phyloP scores from a whole-genome alignment of 2,113 vertebrate genomes.

The Cisticola juncidis region DNA sequence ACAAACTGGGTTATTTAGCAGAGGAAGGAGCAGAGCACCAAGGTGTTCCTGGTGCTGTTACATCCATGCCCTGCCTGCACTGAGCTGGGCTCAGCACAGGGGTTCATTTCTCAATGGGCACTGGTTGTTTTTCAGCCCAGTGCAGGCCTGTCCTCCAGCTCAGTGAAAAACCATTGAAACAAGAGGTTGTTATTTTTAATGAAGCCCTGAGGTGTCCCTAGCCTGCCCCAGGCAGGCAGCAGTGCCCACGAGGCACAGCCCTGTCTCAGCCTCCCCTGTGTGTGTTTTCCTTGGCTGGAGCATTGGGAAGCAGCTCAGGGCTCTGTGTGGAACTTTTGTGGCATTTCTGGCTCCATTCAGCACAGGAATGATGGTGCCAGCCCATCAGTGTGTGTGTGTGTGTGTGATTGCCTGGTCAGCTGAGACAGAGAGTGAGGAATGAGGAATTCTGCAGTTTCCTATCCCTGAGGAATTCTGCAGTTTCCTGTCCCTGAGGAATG shows the following conservation, averaged over 20 bases:
- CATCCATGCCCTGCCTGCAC: background rate
- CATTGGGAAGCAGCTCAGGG: background rate
- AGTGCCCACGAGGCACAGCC: background rate
- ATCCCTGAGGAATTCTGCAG: too few species aligned
- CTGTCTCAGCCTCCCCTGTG: background rate
- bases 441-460: conserved; percentile 24
- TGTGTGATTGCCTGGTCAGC: background rate
- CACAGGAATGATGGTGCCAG: background rate
- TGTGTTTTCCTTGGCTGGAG: background rate
- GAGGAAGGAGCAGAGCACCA: background rate
- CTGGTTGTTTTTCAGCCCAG: background rate
- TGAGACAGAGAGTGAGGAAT: conserved; percentile 26
- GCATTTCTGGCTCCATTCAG: background rate
- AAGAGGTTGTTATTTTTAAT: background rate
- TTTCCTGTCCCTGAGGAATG: background rate
- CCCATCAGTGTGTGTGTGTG: background rate
- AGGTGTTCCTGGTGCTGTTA: background rate
- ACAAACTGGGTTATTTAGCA: background rate
- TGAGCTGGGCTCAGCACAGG: background rate
- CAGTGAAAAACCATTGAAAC: background rate
- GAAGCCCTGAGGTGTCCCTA: background rate
- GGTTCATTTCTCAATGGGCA: background rate
- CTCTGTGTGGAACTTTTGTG: background rate
- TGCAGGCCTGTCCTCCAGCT: background rate
- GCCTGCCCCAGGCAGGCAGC: background rate